Percentiles rank a stretch among this genome's conserved stretches.
Conservation (phyloP, 2,797 vertebrate genomes). For the Gymnocypris eckloni region DNA sequence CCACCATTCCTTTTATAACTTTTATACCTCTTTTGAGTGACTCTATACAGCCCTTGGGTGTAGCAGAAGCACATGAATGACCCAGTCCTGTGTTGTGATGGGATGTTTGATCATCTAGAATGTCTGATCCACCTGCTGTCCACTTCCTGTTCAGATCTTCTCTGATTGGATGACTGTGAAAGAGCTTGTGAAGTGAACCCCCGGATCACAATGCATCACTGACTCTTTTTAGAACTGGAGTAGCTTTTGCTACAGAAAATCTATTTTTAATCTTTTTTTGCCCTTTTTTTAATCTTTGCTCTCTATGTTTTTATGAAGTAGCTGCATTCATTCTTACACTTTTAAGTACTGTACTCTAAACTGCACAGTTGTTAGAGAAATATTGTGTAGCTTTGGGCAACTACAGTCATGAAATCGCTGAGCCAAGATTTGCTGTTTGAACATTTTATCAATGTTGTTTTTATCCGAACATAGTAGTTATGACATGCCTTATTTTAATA, state of each 20-base stretch:
- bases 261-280: constrained; percentile 25
- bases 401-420: constrained; percentile 43
- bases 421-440: constrained; percentile 35
- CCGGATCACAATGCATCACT: constrained; percentile 57
- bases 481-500: constrained; percentile 70
- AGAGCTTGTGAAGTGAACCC: constrained; percentile 33
- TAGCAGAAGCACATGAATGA: constrained; percentile 15
- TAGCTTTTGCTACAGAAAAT: constrained; percentile 47
- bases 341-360: constrained; percentile 32
- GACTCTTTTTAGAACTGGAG: constrained; percentile 44
- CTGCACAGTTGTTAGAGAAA: constrained; percentile 22
- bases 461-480: constrained; percentile 57
- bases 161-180: constrained; percentile 43
- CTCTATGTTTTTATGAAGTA: constrained; percentile 45
- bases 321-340: constrained; percentile 28
- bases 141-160: constrained; percentile 5
- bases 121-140: constrained; percentile 36
- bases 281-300: constrained; percentile 32
- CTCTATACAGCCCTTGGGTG: neutral
- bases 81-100: constrained; percentile 1
- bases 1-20: constrained; percentile 6
- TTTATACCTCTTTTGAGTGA: constrained; percentile 26
- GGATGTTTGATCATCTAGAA: constrained; percentile 18
- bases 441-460: constrained; percentile 29
- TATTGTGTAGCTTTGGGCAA: constrained; percentile 46